Percentiles rank a stretch among this genome's conserved stretches.
phyloP scores from a whole-genome alignment of 2,113 vertebrate genomes.

The Sebastes fasciatus region DNA sequence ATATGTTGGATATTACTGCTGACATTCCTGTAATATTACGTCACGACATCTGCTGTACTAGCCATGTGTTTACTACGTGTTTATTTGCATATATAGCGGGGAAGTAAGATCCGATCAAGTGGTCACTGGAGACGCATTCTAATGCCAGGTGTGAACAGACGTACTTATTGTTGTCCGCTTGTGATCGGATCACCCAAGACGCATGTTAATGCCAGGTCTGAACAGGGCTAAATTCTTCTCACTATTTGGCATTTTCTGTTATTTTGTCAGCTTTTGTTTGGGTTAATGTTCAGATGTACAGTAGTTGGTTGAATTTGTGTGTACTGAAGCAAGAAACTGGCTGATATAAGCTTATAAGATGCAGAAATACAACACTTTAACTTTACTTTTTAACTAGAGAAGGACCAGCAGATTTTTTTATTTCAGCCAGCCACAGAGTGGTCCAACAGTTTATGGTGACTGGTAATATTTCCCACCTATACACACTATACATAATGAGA shows the following conservation, averaged over 20 bases:
- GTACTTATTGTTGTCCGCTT: too few species aligned
- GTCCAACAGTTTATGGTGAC: neutral
- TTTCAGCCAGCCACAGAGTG: neutral
- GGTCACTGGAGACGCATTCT: too few species aligned
- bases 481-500: neutral
- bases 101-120: too few species aligned
- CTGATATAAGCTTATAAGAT: neutral
- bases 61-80: too few species aligned
- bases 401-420: neutral
- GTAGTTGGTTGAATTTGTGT: constrained; percentile 8
- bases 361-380: neutral
- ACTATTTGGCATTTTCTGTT: neutral
- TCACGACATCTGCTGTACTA: too few species aligned
- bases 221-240: neutral
- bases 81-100: too few species aligned
- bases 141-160: too few species aligned
- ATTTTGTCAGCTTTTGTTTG: neutral
- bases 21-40: too few species aligned
- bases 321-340: neutral
- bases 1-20: too few species aligned
- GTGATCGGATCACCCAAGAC: too few species aligned
- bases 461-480: constrained; percentile 4
- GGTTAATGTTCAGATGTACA: neutral
- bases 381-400: neutral
- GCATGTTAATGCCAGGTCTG: too few species aligned